Evolutionary conservation across 1,140 invertebrate genomes (phyloP).

Genomic region (Dysdera silvatica): DNA sequence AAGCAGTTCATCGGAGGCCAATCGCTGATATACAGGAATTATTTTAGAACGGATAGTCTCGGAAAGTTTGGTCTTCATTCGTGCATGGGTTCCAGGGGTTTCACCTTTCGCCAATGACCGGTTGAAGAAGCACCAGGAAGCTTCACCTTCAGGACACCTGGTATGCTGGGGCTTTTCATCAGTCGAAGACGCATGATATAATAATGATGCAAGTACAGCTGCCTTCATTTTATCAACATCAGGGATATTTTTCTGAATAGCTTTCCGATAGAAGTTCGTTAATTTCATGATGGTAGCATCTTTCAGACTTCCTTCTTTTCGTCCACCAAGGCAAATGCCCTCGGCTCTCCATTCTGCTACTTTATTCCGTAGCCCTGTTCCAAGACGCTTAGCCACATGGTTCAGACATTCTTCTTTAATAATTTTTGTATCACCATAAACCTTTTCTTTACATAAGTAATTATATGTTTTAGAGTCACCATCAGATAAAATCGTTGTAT

Average conservation of each 20-base stretch:
- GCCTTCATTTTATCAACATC: background rate
- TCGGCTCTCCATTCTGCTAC: too few species aligned
- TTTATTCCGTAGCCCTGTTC: too few species aligned
- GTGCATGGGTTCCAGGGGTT: background rate
- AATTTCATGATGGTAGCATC: too few species aligned
- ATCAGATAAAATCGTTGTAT: too few species aligned
- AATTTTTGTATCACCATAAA: too few species aligned
- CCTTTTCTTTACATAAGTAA: too few species aligned
- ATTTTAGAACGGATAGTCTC: background rate
- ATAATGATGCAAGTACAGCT: background rate
- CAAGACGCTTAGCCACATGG: too few species aligned
- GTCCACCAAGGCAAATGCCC: conserved; percentile 12
- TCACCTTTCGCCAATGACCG: background rate
- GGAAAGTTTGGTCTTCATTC: background rate
- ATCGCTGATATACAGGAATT: background rate
- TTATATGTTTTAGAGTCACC: too few species aligned
- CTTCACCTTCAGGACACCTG: background rate
- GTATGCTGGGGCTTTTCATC: background rate
- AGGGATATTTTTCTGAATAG: background rate
- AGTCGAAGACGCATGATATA: background rate
- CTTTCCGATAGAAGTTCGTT: background rate
- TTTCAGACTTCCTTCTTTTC: background rate
- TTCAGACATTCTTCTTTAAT: too few species aligned
- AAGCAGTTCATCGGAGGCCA: background rate
- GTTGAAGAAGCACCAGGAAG: background rate